phyloP scores from a whole-genome alignment of 2,888 invertebrate genomes.

The Lumbricus terrestris region DNA sequence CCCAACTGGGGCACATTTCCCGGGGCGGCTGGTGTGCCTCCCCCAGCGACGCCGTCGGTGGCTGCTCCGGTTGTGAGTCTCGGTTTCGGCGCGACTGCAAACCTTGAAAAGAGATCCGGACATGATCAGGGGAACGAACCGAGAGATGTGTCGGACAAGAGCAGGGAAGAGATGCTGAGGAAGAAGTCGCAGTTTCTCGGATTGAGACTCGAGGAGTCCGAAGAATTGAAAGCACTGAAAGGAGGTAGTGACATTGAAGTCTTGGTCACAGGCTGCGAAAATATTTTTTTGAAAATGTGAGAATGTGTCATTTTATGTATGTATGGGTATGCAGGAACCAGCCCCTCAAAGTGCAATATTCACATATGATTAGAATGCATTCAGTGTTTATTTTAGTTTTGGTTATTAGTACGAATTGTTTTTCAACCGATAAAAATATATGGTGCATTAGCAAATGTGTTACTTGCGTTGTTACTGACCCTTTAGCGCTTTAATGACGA shows the following conservation, averaged over 20 bases:
- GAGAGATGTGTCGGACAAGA: not conserved
- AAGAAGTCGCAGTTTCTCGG: slow-evolving; percentile 5
- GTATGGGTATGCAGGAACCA: no score
- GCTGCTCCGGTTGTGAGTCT: not conserved
- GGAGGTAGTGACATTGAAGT: not conserved
- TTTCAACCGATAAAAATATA: no score
- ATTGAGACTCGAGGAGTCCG: not conserved
- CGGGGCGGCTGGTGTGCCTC: not conserved
- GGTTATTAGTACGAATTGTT: no score
- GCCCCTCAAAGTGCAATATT: no score
- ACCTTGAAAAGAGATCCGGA: not conserved
- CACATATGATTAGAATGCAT: no score
- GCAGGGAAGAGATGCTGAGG: not conserved
- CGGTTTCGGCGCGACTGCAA: not conserved
- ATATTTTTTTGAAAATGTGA: no score
- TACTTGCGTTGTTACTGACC: no score
- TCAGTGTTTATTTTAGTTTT: no score
- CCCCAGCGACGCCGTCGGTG: not conserved
- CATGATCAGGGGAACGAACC: not conserved
- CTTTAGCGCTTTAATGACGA: no score
- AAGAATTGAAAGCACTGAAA: not conserved
- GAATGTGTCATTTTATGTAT: no score
- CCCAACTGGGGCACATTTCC: slow-evolving; percentile 27
- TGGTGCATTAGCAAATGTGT: no score
- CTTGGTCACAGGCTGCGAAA: not conserved